phyloP scores from a whole-genome alignment of 1,140 invertebrate species.

The Eriosoma lanigerum region DNA sequence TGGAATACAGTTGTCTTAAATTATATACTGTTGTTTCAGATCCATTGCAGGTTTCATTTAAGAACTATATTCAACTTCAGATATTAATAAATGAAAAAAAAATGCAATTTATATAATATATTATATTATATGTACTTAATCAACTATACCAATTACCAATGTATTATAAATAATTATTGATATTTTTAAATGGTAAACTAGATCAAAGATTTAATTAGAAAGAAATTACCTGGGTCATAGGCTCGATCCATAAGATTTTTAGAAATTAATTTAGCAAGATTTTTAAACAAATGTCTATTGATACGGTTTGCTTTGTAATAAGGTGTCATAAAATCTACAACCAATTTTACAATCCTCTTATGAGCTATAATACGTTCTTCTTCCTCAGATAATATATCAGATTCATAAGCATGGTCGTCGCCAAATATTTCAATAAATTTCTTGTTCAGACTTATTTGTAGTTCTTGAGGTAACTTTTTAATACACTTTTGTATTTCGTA shows the following conservation, averaged over 20 bases:
- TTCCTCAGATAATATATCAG: conserved; percentile 48
- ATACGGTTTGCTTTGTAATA: conserved; percentile 52
- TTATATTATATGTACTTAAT: too few relatives aligned
- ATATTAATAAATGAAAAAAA: too few relatives aligned
- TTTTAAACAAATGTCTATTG: conserved; percentile 53
- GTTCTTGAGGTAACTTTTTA: conserved; percentile 13
- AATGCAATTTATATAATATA: too few relatives aligned
- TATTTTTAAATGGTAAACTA: too few relatives aligned
- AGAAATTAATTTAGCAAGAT: conserved; percentile 53
- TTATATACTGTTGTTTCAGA: too few relatives aligned
- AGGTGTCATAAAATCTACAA: conserved; percentile 52
- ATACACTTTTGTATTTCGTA: conserved; percentile 44
- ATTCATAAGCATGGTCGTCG: conserved; percentile 42
- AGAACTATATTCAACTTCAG: too few relatives aligned
- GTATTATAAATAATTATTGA: too few relatives aligned
- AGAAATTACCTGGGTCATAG: conserved; percentile 49
- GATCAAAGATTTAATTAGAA: not conserved
- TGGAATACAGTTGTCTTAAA: too few relatives aligned
- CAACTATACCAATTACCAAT: too few relatives aligned
- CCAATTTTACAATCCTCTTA: conserved; percentile 53
- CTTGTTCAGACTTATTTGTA: conserved; percentile 42
- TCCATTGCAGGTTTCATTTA: too few relatives aligned
- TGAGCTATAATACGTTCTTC: conserved; percentile 51
- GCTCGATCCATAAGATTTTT: conserved; percentile 49
- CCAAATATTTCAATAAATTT: conserved; percentile 51